phyloP scores from a whole-genome alignment of 1,140 invertebrate species.

The Venturia canescens region DNA sequence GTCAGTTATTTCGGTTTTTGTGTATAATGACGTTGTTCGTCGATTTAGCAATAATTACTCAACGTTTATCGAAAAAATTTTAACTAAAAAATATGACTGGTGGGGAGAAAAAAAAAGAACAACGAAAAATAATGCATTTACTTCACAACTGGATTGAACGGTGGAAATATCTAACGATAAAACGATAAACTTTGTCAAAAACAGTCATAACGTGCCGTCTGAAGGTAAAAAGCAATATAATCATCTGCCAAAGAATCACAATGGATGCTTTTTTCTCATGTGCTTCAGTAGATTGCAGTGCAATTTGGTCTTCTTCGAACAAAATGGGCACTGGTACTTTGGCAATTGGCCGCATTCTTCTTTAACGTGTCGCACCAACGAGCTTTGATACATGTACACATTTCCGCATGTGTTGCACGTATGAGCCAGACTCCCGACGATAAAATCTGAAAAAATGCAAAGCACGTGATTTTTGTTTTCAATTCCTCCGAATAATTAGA shows the following conservation, averaged over 20 bases:
- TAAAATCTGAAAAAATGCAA: conserved; percentile 59
- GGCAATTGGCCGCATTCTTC: conserved; percentile 77
- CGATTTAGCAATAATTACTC: neutral
- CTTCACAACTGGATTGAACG: conserved; percentile 64
- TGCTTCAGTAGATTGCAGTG: conserved; percentile 72
- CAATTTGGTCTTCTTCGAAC: conserved; percentile 69
- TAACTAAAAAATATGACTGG: neutral
- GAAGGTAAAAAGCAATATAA: neutral
- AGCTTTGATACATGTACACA: conserved; percentile 72
- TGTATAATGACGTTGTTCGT: neutral
- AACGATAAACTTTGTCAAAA: conserved; percentile 74
- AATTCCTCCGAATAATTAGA: neutral
- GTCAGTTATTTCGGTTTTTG: conserved; percentile 54
- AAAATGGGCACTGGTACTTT: conserved; percentile 76
- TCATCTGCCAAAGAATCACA: conserved; percentile 7
- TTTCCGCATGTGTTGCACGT: conserved; percentile 74
- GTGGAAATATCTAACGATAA: conserved; percentile 73
- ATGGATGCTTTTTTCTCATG: conserved; percentile 65
- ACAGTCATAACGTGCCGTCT: conserved; percentile 70
- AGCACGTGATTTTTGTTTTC: conserved; percentile 34
- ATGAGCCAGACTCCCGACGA: conserved; percentile 47
- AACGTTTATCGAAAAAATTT: conserved; percentile 10
- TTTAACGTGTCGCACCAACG: conserved; percentile 73
- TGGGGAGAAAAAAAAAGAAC: neutral
- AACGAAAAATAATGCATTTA: neutral